Percentiles rank a stretch among this genome's conserved stretches.
Evolutionary conservation across 1,140 invertebrate species (phyloP).

Genomic region (Apis cerana): DNA sequence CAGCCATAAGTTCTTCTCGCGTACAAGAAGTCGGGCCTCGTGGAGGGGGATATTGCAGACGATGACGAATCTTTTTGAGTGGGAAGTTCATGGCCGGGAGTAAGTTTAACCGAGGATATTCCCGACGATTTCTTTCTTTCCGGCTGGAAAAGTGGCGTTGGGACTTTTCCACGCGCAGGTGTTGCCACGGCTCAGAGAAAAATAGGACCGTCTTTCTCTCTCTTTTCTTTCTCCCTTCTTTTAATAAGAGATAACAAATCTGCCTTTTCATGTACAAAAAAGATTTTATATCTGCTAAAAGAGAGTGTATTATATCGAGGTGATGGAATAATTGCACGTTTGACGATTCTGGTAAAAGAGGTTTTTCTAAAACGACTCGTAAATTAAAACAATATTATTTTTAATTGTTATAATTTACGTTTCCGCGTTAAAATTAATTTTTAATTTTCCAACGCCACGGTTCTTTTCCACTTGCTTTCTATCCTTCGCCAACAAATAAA

Average conservation of each 20-base stretch:
- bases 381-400: no score
- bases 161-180: slow-evolving; percentile 58
- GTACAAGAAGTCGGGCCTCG: slow-evolving; percentile 5
- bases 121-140: slow-evolving; percentile 53
- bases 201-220: slow-evolving; percentile 29
- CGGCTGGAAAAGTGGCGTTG: slow-evolving; percentile 40
- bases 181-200: slow-evolving; percentile 47
- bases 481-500: no score
- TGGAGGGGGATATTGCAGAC: slow-evolving; percentile 34
- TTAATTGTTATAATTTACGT: no score
- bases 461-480: no score
- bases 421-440: no score
- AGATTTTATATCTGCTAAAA: not conserved
- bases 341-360: no score
- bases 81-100: slow-evolving; percentile 58
- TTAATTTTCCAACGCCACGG: no score
- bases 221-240: not conserved
- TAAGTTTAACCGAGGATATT: slow-evolving; percentile 60
- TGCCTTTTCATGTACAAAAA: not conserved
- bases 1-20: slow-evolving; percentile 52
- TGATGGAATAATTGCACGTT: no score
- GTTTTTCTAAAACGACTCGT: no score
- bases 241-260: not conserved
- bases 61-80: slow-evolving; percentile 64
- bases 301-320: no score